Percentiles rank a stretch among this genome's conserved stretches.
These are phyloP conservation scores for Teinopalpus imperialis DNA, from an alignment of 2,888 invertebrate genomes.

Conservation along the genomic window DNA sequence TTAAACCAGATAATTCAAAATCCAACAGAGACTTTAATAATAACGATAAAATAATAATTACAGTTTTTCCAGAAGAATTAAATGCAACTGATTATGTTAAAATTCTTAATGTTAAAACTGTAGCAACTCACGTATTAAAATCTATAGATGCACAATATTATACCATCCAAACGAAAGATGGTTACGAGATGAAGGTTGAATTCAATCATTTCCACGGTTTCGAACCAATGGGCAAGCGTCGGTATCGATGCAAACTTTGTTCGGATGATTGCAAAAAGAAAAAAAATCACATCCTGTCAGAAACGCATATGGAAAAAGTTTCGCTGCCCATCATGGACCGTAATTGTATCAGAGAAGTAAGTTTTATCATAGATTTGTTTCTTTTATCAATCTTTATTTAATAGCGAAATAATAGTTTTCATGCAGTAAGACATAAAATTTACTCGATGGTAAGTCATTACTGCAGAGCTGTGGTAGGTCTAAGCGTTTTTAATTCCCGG, in stretches of 20 bases:
- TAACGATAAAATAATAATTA: neutral
- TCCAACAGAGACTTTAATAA: neutral
- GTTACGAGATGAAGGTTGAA: neutral
- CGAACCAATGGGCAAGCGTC: neutral
- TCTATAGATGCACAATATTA: neutral
- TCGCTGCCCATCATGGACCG: neutral
- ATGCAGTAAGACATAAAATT: too few relatives aligned
- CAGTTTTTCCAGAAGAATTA: neutral
- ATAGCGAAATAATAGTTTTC: too few relatives aligned
- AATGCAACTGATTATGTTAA: neutral
- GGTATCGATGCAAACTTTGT: conserved; percentile 10
- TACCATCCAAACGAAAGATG: neutral
- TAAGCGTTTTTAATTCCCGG: too few relatives aligned
- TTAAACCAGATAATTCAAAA: neutral
- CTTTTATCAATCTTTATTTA: too few relatives aligned
- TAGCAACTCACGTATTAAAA: neutral
- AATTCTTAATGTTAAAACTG: neutral
- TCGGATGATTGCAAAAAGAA: neutral
- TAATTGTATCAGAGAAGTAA: conserved; percentile 16
- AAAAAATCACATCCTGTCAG: neutral
- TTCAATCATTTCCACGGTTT: conserved; percentile 8
- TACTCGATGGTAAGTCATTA: too few relatives aligned
- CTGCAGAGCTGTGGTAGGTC: too few relatives aligned
- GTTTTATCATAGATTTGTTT: too few relatives aligned
- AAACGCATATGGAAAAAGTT: conserved; percentile 1